Base-by-base conservation (phyloP, 2,113 vertebrate species). In the Turnix velox region DNA sequence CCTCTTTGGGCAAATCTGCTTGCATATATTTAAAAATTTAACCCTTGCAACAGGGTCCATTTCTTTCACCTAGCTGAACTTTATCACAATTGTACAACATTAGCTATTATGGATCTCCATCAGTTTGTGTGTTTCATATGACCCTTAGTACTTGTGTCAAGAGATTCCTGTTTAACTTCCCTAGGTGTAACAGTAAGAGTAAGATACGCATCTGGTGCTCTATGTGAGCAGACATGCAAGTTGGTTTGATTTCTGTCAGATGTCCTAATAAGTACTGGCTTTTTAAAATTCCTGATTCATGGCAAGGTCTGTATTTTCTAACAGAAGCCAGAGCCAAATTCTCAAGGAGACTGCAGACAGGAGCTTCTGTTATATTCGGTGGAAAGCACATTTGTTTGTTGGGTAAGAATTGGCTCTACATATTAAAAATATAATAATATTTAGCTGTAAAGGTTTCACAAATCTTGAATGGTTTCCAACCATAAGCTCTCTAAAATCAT, bases 341-440 rank as follows among this genome's bases (percentile, higher is more conserved):
- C 78, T 83, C 19, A 30, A 61, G 49, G 31, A 12, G 30, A 89
- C 23, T 79, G 49, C 40, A 89, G 77, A 85, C 92, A 95, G 83
- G 4, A 87, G 45, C 33, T 96, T 93, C 87, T 89, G 74, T 68
- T 84, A 72, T 43, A 91, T 93, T 87, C 73, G 82, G 28, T 57
- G 79, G 58, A 57, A 93, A 87, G 33, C 15, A 18, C 86, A 48
- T 71, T 88, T 74, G 42, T 92, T 94, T 94, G 42, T 69, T 89
- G 81, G 74, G 54, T 68, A 93, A 87, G 71, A 33, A 89, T 89
- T 94, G 65, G 80, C 73, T 90, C 62, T 54, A 43, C 81, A 76
- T 85, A 92, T 85, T 79, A 82, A 92, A 91, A 74, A 85, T 69
- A 87, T 75, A 94, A 92, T 69, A 96, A 95, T 94, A 96, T 94